Evolutionary conservation across 2,797 vertebrate genomes (phyloP), one percentile per base, ranked within the genome.

Genomic region (Crenichthys baileyi): DNA sequence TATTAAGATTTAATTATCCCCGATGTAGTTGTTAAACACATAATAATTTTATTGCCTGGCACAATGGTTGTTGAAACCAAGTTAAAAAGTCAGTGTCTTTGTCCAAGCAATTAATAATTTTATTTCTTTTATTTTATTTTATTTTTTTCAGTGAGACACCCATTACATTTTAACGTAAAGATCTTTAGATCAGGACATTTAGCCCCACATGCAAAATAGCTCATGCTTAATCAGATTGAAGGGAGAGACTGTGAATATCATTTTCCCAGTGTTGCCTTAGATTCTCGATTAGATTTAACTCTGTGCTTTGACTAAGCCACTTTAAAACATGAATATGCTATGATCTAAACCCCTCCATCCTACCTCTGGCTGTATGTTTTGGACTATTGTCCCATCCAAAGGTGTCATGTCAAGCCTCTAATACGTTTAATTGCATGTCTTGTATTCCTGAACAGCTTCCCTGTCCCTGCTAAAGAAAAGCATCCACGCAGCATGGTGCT

Each of bases 111-210:
- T 89, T 88, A 78, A 50, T 61, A 20, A 79, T 24, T 12, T 53
- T 87, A 20, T 53, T 22, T 15, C 3, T 91, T 81, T 92, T 85
- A 80, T 89, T 81, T 81, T 70, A 18, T 48, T 48, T 13, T 9
- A 50, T 50, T 41, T 41, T 46, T 46, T 46, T 46, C 48, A 20
- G 72, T 1, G 55, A 82, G 81, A 87, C 39, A 58, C 83, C 73
- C 46, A 7, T 80, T 75, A 88, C 90, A 85, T 92, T 94, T 91
- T 85, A 91, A 92, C 90, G 78, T 84, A 82, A 88, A 85, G 77
- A 84, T 86, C 87, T 86, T 85, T 79, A 83, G 72, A 85, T 77
- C 63, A 22, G 53, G 83, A 91, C 83, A 93, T 91, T 93, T 92
- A 88, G 63, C 89, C 86, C 81, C 88, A 84, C 76, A 84, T 85